These are phyloP conservation scores for Cydia fagiglandana DNA, from an alignment of 1,140 invertebrate genomes.

Conservation along the genomic window DNA sequence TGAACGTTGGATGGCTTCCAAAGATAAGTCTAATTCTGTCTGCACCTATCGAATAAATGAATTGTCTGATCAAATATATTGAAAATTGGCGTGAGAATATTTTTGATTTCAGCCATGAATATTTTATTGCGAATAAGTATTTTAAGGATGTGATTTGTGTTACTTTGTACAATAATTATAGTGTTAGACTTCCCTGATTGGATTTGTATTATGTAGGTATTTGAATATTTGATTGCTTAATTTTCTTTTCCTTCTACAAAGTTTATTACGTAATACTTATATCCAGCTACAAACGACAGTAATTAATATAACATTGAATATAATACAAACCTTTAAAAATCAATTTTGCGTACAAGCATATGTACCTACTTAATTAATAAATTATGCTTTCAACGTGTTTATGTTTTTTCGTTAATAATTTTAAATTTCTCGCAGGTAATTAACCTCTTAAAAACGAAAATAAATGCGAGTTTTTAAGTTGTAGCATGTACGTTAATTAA, in stretches of 20 bases:
- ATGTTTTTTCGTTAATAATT: no score
- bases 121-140: constrained; percentile 36
- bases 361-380: no score
- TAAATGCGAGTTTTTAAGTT: no score
- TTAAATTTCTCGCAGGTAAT: no score
- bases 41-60: neutral
- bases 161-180: constrained; percentile 38
- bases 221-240: constrained; percentile 11
- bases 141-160: constrained; percentile 19
- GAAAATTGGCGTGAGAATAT: constrained; percentile 37
- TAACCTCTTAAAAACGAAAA: no score
- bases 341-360: no score
- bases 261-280: neutral
- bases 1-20: neutral
- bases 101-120: constrained; percentile 39
- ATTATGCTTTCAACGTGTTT: no score
- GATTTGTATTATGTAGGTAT: neutral
- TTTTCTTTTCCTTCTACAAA: neutral
- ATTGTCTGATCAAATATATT: neutral
- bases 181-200: constrained; percentile 35
- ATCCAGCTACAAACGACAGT: neutral
- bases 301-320: no score
- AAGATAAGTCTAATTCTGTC: neutral
- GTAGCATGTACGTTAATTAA: no score
- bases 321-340: no score